Base-by-base conservation (phyloP, 2,797 vertebrate species). In the Myotis vivesi region DNA sequence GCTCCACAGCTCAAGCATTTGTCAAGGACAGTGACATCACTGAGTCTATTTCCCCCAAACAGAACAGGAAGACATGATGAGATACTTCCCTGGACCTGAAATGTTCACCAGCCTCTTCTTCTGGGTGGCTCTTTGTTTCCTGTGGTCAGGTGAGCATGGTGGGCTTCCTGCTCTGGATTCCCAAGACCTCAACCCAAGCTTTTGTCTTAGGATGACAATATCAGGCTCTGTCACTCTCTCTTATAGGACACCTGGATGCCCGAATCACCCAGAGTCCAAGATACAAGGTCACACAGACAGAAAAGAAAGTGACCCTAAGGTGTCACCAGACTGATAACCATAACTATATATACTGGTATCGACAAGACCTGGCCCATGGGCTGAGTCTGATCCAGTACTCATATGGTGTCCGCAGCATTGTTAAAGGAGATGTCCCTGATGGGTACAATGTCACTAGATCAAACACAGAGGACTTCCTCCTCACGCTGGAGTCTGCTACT, bases 331-430 rank as follows among this genome's bases (percentile, higher is more conserved):
- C 36, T 4, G 0, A 75, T 2, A 59, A 49, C 0, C 69, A 89
- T 6, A 0, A 76, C 0, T 16, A 25, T 0, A 95, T 94, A 84
- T 96, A 62, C 53, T 97, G 96, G 96, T 96, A 95, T 38, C 57
- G 77, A 8, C 92, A 93, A 13, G 93, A 96, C 73, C 57, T 0
- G 0, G 93, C 73, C 1, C 44, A 80, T 0, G 82, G 77, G 1
- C 82, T 95, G 85, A 73, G 5, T 73, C 92, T 97, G 46, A 72
- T 94, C 51, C 0, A 84, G 17, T 94, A 95, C 3, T 96, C 96
- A 20, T 1, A 11, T 2, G 3, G 0, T n/a, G 0, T 0, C 5
- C 0, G 0, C 0, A 33, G 0, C 0, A 10, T 0, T 8, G 20
- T 0, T 0, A 79, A 76, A 68, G 93, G 77, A 79, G 94, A 96